These are phyloP conservation scores for Leuciscus waleckii DNA, from an alignment of 2,797 vertebrate genomes.

Conservation along the genomic window DNA sequence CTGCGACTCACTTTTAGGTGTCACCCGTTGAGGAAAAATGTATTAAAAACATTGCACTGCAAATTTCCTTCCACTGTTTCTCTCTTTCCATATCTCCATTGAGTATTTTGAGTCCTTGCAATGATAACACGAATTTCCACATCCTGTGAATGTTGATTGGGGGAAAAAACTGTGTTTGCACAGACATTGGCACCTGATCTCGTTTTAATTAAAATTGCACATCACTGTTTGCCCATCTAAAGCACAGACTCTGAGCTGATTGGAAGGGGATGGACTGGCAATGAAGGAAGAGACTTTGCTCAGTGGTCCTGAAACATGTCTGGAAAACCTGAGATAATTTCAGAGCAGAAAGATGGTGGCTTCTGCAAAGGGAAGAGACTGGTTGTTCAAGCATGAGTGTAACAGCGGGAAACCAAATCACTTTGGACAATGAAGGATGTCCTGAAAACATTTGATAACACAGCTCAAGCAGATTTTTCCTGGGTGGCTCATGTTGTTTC, in stretches of 20 bases:
- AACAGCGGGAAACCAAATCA: constrained; percentile 58
- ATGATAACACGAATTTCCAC: constrained; percentile 38
- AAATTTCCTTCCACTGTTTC: constrained; percentile 32
- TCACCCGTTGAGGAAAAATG: background rate
- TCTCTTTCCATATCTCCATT: constrained; percentile 43
- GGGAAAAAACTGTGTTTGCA: constrained; percentile 64
- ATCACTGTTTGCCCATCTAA: constrained; percentile 71
- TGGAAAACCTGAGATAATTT: constrained; percentile 59
- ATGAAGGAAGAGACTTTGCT: constrained; percentile 58
- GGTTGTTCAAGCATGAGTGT: constrained; percentile 57
- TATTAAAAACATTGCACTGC: background rate
- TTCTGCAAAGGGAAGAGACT: constrained; percentile 35
- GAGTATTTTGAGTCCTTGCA: constrained; percentile 19
- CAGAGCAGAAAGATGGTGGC: constrained; percentile 40
- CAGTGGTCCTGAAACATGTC: constrained; percentile 55
- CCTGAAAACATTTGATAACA: constrained; percentile 66
- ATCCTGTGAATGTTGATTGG: constrained; percentile 50
- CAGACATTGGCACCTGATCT: constrained; percentile 67
- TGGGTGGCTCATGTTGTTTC: constrained; percentile 49
- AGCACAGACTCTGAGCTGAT: constrained; percentile 58
- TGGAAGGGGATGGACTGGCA: constrained; percentile 51
- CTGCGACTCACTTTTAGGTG: background rate
- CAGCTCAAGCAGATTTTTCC: constrained; percentile 50
- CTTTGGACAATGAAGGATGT: constrained; percentile 65
- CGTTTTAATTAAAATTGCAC: constrained; percentile 72